Evolutionary conservation across 1,140 invertebrate genomes (phyloP), one percentile per base, ranked within the genome.

Genomic region (Campodea augens): DNA sequence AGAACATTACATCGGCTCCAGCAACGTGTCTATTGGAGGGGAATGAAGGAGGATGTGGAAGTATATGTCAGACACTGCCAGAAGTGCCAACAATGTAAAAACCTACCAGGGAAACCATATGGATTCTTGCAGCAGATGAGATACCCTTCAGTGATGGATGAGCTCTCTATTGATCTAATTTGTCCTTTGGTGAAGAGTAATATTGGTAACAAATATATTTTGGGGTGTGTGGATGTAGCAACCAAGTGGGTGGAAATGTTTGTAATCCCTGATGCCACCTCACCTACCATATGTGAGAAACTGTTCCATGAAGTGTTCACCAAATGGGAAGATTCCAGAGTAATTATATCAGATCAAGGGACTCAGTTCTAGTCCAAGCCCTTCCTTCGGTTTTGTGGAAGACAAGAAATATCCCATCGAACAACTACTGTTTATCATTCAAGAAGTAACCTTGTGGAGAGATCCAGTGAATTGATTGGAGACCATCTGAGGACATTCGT

Each of bases 151-250:
- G n/a, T n/a, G n/a, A n/a, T n/a, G n/a, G n/a, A n/a, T n/a, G n/a
- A n/a, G n/a, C n/a, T n/a, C n/a, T n/a, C 56, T 0, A 46, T 58
- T 13, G 47, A 66, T 58, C 46, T 71, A 56, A 47, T 65, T 52
- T 52, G 57, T 5, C 54, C 57, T 5, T 47, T 61, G 2, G 47
- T 52, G 2, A 38, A 32, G 0, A 57, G 52, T 5, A 1, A 44
- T 3, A 38, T 7, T 10, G 51, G 54, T 2, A 57, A 59, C 43
- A 55, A 51, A 45, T 63, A 60, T 50, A 55, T 64, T 10, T 29
- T 64, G 4, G 58, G 60, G 2, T 40, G 60, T 15, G 46, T 49
- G 40, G 58, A 63, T 49, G 19, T 45, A 47, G 67, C 66, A 46
- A 64, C 54, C 4, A 67, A 62, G 45, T 66, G 55, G 54, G 46